Evolutionary conservation across 2,888 invertebrate genomes (phyloP), one percentile per base, ranked within the genome.

Genomic region (Pachliopta kotzebuea): DNA sequence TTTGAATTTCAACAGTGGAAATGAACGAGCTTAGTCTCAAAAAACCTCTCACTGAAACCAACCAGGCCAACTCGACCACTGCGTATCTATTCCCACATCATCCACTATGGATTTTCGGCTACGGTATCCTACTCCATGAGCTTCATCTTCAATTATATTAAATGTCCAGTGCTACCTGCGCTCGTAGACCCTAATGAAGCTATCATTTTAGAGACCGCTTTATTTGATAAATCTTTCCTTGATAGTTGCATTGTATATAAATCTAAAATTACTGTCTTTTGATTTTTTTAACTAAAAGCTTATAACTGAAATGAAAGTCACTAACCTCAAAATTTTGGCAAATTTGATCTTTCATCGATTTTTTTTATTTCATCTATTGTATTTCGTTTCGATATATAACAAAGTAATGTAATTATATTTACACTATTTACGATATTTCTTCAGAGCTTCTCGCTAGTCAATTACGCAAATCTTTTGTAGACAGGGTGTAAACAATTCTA

Each of bases 11-110:
- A 71, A 45, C 85, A 90, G 90, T 91, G 78, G 88, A 89, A 68
- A 89, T 90, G 68, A 91, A 88, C 79, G 90, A 91, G 79, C 78
- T 90, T 55, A 89, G 85, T 74, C 65, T 85, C 77, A 90, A 86
- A 77, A 86, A 80, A 70, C 85, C 90, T 55, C 77, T 80, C 63
- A 80, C 88, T 2, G 88, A 88, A 58, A 85, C 85, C 18, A 85
- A 78, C 61, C 83, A 81, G 49, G 81, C 81, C 1, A 86, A 85
- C 62, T 79, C 76, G 20, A 83, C 86, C 14, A 79, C 85, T 3
- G 71, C 73, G 6, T 21, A 61, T 31, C 63, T 69, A 59, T 70
- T 70, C 60, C 68, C 74, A 17, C 76, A 71, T 68, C 71, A 71
- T 68, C 74, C 81, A 26, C 58, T 86, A 45, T 80, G 83, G 78